These are phyloP conservation scores for Chymomyza fuscimana DNA, from an alignment of 2,888 invertebrate species.

Conservation along the genomic window DNA sequence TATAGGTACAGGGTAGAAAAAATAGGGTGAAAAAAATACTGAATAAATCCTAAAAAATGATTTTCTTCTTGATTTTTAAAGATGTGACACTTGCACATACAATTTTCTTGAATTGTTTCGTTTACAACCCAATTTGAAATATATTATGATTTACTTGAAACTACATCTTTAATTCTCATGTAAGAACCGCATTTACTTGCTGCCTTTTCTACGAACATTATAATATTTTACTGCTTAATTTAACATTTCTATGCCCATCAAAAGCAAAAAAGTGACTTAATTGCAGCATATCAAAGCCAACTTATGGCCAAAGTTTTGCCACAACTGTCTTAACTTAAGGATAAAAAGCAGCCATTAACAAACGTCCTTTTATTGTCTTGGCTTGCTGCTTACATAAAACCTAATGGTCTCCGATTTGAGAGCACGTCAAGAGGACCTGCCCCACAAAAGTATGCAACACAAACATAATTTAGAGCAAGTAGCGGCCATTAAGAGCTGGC, in stretches of 20 bases:
- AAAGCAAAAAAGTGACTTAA: background rate
- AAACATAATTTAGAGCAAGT: slow-evolving; percentile 66
- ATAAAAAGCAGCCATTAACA: slow-evolving; percentile 36
- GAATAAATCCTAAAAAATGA: no score
- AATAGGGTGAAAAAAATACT: no score
- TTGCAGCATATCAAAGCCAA: slow-evolving; percentile 4
- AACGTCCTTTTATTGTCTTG: background rate
- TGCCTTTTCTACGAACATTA: no score
- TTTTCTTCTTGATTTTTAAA: no score
- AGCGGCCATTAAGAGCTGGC: slow-evolving; percentile 38
- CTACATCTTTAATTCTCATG: no score
- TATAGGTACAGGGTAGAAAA: no score
- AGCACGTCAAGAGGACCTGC: slow-evolving; percentile 7
- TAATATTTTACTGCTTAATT: no score
- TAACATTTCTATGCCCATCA: background rate
- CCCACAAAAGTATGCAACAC: slow-evolving; percentile 48
- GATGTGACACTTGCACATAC: no score
- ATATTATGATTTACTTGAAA: no score
- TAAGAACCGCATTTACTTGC: no score
- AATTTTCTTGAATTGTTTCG: no score
- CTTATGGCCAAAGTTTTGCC: slow-evolving; percentile 32
- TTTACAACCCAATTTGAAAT: no score
- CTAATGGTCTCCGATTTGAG: slow-evolving; percentile 38
- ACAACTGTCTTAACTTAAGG: slow-evolving; percentile 39
- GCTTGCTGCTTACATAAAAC: slow-evolving; percentile 42